Percentiles rank a stretch among this genome's conserved stretches.
Conservation (phyloP, 2,113 vertebrate species). For the Nycticebus coucang region DNA sequence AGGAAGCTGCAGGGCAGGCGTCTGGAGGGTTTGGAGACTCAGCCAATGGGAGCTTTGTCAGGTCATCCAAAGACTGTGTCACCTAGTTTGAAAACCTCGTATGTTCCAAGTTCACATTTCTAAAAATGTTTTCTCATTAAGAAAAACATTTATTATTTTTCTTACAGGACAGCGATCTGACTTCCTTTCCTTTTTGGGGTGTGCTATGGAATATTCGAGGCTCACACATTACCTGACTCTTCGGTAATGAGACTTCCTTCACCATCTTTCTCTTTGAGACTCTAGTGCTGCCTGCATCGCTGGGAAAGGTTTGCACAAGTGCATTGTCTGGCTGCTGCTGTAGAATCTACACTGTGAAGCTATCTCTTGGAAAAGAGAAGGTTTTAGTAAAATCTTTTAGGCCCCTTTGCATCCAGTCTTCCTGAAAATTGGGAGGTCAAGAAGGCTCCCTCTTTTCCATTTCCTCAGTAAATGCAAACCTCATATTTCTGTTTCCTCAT, state of each 20-base stretch:
- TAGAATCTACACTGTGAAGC: not conserved
- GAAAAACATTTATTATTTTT: not conserved
- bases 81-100: not conserved
- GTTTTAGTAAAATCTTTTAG: not conserved
- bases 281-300: accelerated
- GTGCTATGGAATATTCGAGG: not conserved
- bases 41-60: not conserved
- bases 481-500: too few relatives aligned
- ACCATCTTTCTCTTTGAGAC: not conserved
- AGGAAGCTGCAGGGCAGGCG: not conserved
- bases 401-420: not conserved
- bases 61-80: not conserved
- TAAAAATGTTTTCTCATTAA: not conserved
- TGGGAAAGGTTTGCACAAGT: not conserved
- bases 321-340: accelerated
- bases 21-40: too few relatives aligned
- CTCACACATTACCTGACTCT: accelerated
- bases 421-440: not conserved
- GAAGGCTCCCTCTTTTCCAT: not conserved
- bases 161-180: not conserved
- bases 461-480: not conserved
- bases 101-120: not conserved
- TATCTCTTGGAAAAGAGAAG: not conserved
- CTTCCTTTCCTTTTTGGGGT: not conserved
- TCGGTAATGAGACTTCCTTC: accelerated